Conservation (phyloP, 2,888 invertebrate species). For the Drosophila anomalata region DNA sequence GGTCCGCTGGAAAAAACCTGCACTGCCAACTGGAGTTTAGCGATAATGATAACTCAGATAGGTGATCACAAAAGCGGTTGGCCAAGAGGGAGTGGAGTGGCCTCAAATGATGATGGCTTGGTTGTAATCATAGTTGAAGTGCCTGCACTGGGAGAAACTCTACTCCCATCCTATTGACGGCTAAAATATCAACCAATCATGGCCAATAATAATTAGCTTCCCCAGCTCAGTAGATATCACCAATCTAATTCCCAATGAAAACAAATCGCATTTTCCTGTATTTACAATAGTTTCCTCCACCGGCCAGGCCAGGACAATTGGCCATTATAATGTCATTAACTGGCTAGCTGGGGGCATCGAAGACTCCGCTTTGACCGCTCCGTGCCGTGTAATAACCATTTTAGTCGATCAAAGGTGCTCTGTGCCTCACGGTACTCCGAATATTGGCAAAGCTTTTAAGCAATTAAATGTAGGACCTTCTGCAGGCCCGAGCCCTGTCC, state of each 20-base stretch:
- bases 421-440: constrained; percentile 19
- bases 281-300: constrained; percentile 26
- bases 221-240: background rate
- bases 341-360: constrained; percentile 25
- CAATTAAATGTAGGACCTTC: constrained; percentile 46
- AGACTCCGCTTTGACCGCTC: constrained; percentile 22
- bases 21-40: constrained; percentile 62
- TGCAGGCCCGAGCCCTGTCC: constrained; percentile 15
- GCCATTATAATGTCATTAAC: constrained; percentile 72
- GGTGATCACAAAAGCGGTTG: constrained; percentile 10
- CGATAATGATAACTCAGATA: constrained; percentile 65
- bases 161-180: background rate
- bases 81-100: constrained; percentile 4
- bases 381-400: constrained; percentile 37
- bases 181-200: background rate
- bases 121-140: constrained; percentile 24
- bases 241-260: constrained; percentile 26
- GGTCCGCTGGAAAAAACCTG: constrained; percentile 12
- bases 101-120: constrained; percentile 23
- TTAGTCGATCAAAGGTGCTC: constrained; percentile 46
- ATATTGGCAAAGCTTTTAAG: constrained; percentile 49
- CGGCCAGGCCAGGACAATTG: constrained; percentile 35
- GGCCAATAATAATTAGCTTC: constrained; percentile 2
- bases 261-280: constrained; percentile 38
- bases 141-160: constrained; percentile 11